Evolutionary conservation across 2,888 invertebrate genomes (phyloP).

Genomic region (Drosophila siamana): DNA sequence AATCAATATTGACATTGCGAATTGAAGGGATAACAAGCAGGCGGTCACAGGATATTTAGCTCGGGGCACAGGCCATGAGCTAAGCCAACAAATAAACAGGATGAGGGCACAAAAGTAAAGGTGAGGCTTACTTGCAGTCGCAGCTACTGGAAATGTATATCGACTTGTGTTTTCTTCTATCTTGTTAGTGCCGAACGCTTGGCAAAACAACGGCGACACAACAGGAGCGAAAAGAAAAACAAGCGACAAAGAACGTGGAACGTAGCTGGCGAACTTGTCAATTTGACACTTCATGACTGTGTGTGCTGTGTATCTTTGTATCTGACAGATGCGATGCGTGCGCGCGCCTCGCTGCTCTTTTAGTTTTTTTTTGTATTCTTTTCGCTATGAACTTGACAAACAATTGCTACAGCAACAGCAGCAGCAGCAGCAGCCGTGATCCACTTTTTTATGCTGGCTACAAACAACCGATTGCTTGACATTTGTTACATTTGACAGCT

Average conservation of each 20-base stretch:
- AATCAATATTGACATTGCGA: slow-evolving; percentile 68
- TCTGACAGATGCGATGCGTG: slow-evolving; percentile 71
- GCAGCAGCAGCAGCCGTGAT: slow-evolving; percentile 52
- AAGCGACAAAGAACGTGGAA: slow-evolving; percentile 19
- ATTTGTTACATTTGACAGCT: slow-evolving; percentile 81
- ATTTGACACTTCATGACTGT: slow-evolving; percentile 76
- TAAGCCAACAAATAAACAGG: slow-evolving; percentile 65
- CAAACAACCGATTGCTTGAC: slow-evolving; percentile 62
- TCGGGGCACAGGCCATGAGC: slow-evolving; percentile 39
- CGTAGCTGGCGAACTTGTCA: slow-evolving; percentile 67
- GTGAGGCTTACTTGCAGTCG: slow-evolving; percentile 8
- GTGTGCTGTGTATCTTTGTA: slow-evolving; percentile 49
- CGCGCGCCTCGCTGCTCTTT: slow-evolving; percentile 46
- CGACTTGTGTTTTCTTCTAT: slow-evolving; percentile 34
- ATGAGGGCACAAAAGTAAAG: slow-evolving; percentile 21
- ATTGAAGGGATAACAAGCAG: slow-evolving; percentile 50
- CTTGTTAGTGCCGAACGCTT: slow-evolving; percentile 66
- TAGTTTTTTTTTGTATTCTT: neutral
- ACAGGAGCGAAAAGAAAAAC: slow-evolving; percentile 20
- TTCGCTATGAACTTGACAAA: slow-evolving; percentile 77
- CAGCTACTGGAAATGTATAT: slow-evolving; percentile 39
- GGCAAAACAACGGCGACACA: slow-evolving; percentile 40
- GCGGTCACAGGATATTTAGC: slow-evolving; percentile 25
- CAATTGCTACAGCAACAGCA: slow-evolving; percentile 59
- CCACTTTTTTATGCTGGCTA: slow-evolving; percentile 58